Evolutionary conservation across 2,797 vertebrate species (phyloP).

Genomic region (Capromys pilorides): DNA sequence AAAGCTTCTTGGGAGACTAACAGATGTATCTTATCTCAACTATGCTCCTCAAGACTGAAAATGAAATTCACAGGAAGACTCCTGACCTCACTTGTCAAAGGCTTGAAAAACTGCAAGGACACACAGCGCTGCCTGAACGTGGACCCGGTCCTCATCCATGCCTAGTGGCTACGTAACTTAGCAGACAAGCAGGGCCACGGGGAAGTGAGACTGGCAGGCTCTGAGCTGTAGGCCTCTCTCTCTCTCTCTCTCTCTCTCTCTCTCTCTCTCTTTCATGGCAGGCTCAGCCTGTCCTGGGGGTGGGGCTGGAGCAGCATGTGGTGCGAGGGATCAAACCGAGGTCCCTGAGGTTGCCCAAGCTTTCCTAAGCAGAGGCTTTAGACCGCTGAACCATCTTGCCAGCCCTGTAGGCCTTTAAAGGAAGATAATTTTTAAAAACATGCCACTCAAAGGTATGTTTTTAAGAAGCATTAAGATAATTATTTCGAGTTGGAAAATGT

Average conservation of each 20-base stretch:
- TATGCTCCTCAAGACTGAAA: constrained; percentile 34
- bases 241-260: too few relatives aligned
- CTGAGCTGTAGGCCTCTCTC: not conserved
- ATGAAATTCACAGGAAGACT: constrained; percentile 62
- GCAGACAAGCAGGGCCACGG: constrained; percentile 25
- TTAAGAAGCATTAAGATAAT: not conserved
- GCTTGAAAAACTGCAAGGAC: not conserved
- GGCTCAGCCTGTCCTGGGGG: too few relatives aligned
- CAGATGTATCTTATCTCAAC: constrained; percentile 50
- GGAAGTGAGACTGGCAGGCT: constrained; percentile 1
- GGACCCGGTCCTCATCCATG: not conserved
- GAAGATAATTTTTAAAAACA: not conserved
- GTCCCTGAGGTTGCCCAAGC: too few relatives aligned
- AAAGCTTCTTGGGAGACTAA: constrained; percentile 4
- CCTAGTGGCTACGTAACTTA: constrained; percentile 48
- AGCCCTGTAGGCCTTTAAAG: constrained; percentile 1
- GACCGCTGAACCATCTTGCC: too few relatives aligned
- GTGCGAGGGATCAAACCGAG: too few relatives aligned
- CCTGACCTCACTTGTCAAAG: constrained; percentile 53
- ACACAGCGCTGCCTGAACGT: not conserved
- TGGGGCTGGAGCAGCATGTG: too few relatives aligned
- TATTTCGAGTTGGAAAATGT: too few relatives aligned
- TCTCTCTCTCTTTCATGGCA: too few relatives aligned
- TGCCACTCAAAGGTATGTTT: constrained; percentile 48
- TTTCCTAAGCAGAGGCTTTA: too few relatives aligned